These are phyloP conservation scores for Silurus aristotelis DNA, from an alignment of 2,797 vertebrate species.

Conservation along the genomic window DNA sequence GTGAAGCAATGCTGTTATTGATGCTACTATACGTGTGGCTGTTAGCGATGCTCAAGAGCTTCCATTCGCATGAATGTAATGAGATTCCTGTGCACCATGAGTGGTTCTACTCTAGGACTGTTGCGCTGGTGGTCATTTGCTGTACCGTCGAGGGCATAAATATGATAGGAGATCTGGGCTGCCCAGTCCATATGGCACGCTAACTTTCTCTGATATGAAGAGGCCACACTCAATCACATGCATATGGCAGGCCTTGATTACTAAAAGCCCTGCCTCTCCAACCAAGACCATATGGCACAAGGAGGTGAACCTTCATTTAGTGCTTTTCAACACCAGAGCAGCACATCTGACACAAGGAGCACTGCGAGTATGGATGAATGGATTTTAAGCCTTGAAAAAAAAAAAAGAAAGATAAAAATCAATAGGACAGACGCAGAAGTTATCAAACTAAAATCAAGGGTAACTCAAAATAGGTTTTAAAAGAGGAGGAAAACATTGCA, in stretches of 20 bases:
- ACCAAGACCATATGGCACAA: conserved; percentile 77
- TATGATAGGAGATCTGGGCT: conserved; percentile 68
- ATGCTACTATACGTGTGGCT: conserved; percentile 66
- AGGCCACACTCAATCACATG: conserved; percentile 71
- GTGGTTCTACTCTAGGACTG: conserved; percentile 9
- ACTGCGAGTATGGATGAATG: conserved; percentile 61
- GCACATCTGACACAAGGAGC: conserved; percentile 64
- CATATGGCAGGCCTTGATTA: conserved; percentile 74
- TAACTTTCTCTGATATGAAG: conserved; percentile 64
- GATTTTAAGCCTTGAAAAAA: conserved; percentile 57
- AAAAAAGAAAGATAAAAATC: conserved; percentile 45
- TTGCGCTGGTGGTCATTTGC: conserved; percentile 31
- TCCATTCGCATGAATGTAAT: conserved; percentile 78
- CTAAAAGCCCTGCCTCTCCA: conserved; percentile 71
- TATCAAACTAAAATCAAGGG: conserved; percentile 49
- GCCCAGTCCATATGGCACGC: conserved; percentile 71
- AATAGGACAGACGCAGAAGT: conserved; percentile 41
- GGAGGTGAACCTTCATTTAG: conserved; percentile 71
- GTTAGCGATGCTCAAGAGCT: conserved; percentile 76
- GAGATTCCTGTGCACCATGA: conserved; percentile 65
- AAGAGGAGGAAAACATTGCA: conserved; percentile 50
- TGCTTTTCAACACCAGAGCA: conserved; percentile 74
- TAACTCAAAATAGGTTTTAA: conserved; percentile 45
- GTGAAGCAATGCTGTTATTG: conserved; percentile 79
- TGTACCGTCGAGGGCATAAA: conserved; percentile 60